These are phyloP conservation scores for Paguma larvata DNA, from an alignment of 2,797 vertebrate species.

Conservation along the genomic window DNA sequence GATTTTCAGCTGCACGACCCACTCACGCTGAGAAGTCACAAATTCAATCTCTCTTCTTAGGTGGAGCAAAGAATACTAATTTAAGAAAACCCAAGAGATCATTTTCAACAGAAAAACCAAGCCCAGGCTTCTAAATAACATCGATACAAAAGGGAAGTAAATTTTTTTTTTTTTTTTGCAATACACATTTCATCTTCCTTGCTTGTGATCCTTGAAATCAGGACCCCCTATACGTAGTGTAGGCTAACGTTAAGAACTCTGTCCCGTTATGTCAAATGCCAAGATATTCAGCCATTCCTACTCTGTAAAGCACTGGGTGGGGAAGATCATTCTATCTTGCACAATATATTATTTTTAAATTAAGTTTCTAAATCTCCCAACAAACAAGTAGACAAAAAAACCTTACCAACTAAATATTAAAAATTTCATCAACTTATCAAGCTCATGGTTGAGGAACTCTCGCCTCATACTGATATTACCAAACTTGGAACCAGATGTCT, in stretches of 20 bases:
- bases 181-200: not conserved
- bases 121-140: constrained; percentile 1
- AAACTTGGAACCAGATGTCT: constrained; percentile 36
- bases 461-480: not conserved
- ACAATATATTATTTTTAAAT: not conserved
- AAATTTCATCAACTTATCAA: constrained; percentile 42
- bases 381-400: constrained; percentile 55
- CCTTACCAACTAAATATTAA: constrained; percentile 28
- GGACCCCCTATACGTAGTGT: not conserved
- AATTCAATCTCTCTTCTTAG: constrained; percentile 31
- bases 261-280: not conserved
- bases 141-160: not conserved
- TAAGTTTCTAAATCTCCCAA: constrained; percentile 43
- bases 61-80: constrained; percentile 27
- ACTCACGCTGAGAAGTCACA: not conserved
- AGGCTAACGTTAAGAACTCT: not conserved
- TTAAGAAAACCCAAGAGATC: constrained; percentile 28
- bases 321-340: not conserved
- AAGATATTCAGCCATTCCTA: not conserved
- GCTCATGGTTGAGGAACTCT: constrained; percentile 18
- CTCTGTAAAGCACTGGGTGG: not conserved
- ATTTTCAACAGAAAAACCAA: not conserved
- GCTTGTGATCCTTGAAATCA: not conserved
- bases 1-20: not conserved
- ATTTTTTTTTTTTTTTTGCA: not conserved